Evolutionary conservation across 2,888 invertebrate genomes (phyloP).

Genomic region (Megalurothrips usitatus): DNA sequence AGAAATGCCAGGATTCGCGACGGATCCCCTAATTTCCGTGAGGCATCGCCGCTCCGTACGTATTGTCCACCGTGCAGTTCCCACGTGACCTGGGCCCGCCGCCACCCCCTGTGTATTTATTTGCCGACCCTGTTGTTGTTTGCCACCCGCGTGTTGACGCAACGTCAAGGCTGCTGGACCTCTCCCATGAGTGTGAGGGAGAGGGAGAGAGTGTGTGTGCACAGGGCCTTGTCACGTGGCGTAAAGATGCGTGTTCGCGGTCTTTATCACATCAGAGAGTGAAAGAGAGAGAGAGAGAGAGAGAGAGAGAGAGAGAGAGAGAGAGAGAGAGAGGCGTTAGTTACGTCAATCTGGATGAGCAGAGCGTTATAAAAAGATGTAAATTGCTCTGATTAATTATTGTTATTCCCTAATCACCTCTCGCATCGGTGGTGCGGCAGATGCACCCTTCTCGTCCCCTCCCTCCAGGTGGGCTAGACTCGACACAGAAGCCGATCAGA

Average conservation of each 20-base stretch:
- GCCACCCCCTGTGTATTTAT: neutral
- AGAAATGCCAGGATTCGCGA: too few species aligned
- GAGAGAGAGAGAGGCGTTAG: neutral
- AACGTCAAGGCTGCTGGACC: neutral
- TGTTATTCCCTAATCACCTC: too few species aligned
- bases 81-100: neutral
- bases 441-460: too few species aligned
- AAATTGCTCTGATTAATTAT: too few species aligned
- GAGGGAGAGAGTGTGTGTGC: neutral
- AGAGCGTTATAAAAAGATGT: too few species aligned
- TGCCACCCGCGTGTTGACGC: conserved; percentile 17
- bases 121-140: neutral
- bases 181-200: neutral
- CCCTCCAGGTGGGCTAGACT: too few species aligned
- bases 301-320: too few species aligned
- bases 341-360: neutral
- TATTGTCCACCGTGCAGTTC: neutral
- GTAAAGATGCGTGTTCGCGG: too few species aligned
- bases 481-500: too few species aligned
- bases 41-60: too few species aligned
- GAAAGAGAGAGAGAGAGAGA: neutral
- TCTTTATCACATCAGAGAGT: neutral
- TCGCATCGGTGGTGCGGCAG: too few species aligned
- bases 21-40: too few species aligned
- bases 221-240: neutral